Evolutionary conservation across 2,888 invertebrate species (phyloP).

Genomic region (Lasioglossum calceatum): DNA sequence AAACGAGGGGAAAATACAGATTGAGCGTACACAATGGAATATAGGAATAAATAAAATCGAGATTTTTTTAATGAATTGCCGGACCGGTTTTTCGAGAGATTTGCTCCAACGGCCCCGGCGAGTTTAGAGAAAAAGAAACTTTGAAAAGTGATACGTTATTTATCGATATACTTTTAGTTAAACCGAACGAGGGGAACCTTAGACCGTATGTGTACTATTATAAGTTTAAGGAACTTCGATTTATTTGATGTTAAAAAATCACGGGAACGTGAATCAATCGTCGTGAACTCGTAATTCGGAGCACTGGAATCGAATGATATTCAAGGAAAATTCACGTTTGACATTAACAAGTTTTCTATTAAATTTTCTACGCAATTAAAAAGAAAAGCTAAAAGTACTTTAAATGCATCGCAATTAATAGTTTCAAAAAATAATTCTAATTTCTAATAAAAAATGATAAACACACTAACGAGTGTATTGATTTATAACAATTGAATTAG

Average conservation of each 20-base stretch:
- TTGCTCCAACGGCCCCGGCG: conserved; percentile 37
- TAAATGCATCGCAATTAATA: neutral
- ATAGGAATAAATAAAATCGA: conserved; percentile 50
- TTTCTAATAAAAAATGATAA: neutral
- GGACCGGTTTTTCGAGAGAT: conserved; percentile 49
- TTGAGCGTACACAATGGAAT: conserved; percentile 33
- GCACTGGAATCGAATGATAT: conserved; percentile 65
- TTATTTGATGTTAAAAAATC: conserved; percentile 74
- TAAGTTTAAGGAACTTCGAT: conserved; percentile 69
- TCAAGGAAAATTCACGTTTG: conserved; percentile 25
- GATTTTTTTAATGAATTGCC: conserved; percentile 61
- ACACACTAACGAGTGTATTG: neutral
- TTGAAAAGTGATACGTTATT: conserved; percentile 62
- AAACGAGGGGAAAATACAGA: conserved; percentile 25
- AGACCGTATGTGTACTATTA: conserved; percentile 61
- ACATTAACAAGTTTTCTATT: neutral
- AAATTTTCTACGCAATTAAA: neutral
- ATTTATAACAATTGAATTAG: neutral
- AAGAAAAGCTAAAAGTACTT: neutral
- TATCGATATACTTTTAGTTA: conserved; percentile 56
- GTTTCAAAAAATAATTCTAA: neutral
- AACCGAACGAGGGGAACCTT: conserved; percentile 40
- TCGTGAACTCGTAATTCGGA: conserved; percentile 50
- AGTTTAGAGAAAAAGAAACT: conserved; percentile 47
- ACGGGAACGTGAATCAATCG: conserved; percentile 65